These are phyloP conservation scores for Philantomba maxwellii DNA, from an alignment of 2,113 vertebrate genomes.

Conservation along the genomic window DNA sequence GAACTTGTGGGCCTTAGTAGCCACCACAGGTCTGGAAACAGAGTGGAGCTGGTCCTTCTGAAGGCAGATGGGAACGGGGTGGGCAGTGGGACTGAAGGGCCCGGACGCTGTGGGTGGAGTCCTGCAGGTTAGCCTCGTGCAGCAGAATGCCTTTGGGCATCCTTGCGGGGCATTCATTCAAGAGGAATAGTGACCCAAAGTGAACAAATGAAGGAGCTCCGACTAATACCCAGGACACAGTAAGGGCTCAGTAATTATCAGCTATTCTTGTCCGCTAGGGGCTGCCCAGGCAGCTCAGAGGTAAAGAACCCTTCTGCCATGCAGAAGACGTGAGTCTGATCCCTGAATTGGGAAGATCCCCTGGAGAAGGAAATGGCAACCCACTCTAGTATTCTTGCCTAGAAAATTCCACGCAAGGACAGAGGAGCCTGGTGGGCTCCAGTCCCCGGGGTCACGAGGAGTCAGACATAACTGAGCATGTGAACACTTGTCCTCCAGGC, in stretches of 20 bases:
- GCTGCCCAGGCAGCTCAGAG: not conserved
- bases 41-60: no score
- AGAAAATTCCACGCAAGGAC: not conserved
- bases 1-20: not conserved
- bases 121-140: not conserved
- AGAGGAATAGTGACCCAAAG: not conserved
- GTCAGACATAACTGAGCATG: not conserved
- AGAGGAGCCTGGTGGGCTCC: not conserved
- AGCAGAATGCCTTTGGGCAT: not conserved
- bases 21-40: not conserved
- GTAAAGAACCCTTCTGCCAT: not conserved
- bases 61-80: not conserved
- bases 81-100: not conserved
- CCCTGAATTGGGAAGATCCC: not conserved
- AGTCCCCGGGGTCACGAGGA: not conserved
- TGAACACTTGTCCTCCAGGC: not conserved
- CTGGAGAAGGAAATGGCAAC: not conserved
- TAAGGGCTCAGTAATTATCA: no score
- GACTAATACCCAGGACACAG: not conserved
- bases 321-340: not conserved
- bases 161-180: not conserved
- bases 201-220: not conserved
- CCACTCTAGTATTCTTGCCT: not conserved
- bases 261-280: accelerated
- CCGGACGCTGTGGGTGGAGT: not conserved